A percentile compares a stretch with the other conserved stretches of the same genome.
These are phyloP conservation scores for Xyrichtys novacula DNA, from an alignment of 2,797 vertebrate genomes.

Conservation along the genomic window DNA sequence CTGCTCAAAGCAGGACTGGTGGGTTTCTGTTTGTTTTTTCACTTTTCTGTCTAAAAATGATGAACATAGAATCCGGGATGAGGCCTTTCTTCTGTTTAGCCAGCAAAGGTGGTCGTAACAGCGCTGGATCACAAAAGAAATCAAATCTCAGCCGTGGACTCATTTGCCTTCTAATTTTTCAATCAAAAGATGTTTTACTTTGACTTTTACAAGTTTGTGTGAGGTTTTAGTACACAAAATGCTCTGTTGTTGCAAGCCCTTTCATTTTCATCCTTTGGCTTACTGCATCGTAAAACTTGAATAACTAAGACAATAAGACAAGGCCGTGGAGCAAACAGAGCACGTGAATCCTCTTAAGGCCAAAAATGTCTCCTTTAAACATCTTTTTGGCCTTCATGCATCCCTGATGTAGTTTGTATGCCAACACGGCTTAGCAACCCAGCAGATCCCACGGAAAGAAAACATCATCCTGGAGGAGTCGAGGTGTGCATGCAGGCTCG, in stretches of 20 bases:
- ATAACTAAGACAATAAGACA: conserved; percentile 28
- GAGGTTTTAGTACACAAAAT: conserved; percentile 6
- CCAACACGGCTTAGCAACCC: conserved; percentile 55
- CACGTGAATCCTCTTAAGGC: conserved; percentile 33
- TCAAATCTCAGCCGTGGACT: too few species aligned
- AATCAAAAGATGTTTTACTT: conserved; percentile 27
- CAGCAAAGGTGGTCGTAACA: too few species aligned
- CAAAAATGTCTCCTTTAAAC: conserved; percentile 31
- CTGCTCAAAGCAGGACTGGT: too few species aligned
- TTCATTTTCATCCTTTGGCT: conserved; percentile 19
- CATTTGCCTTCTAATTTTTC: too few species aligned
- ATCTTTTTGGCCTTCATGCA: conserved; percentile 40
- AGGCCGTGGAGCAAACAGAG: conserved; percentile 12
- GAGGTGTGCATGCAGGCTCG: conserved; percentile 11
- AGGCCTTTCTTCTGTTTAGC: too few species aligned
- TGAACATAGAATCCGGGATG: too few species aligned
- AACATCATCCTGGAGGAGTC: conserved; percentile 29
- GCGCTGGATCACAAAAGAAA: too few species aligned
- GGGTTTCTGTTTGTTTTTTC: too few species aligned
- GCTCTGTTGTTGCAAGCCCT: neutral
- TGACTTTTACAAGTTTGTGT: conserved; percentile 23
- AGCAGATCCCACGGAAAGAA: conserved; percentile 23
- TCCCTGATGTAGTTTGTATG: conserved; percentile 53
- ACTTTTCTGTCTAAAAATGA: too few species aligned
- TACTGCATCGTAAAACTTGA: conserved; percentile 15